A percentile compares a stretch with the other conserved stretches of the same genome.
Conservation (phyloP, 2,888 invertebrate species). For the Oscheius onirici region DNA sequence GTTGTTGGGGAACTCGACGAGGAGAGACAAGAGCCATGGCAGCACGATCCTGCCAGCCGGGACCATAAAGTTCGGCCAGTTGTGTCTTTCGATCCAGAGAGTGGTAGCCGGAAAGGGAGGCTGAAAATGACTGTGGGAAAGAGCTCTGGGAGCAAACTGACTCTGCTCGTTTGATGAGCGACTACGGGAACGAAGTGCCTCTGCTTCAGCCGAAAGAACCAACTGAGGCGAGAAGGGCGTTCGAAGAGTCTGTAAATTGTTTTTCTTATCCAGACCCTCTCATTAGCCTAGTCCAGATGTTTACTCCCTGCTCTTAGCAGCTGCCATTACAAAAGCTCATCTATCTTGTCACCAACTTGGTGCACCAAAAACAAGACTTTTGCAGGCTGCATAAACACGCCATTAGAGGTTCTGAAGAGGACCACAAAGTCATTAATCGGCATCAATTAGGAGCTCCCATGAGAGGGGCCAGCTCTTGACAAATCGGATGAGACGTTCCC, state of each 20-base stretch:
- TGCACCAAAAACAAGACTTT: not conserved
- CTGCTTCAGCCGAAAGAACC: slow-evolving; percentile 20
- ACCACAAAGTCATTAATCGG: slow-evolving; percentile 23
- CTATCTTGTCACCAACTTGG: slow-evolving; percentile 8
- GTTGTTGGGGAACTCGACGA: slow-evolving; percentile 34
- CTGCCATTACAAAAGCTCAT: slow-evolving; percentile 27
- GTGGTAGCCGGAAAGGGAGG: slow-evolving; percentile 49
- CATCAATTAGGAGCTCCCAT: slow-evolving; percentile 10
- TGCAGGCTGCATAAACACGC: slow-evolving; percentile 4
- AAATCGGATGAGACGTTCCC: slow-evolving; percentile 5
- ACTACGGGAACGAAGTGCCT: slow-evolving; percentile 22
- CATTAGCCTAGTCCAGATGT: not conserved
- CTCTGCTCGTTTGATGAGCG: slow-evolving; percentile 22
- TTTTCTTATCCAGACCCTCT: not conserved
- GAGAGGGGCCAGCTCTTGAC: slow-evolving; percentile 13
- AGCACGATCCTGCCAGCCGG: slow-evolving; percentile 36
- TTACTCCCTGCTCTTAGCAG: slow-evolving; percentile 15
- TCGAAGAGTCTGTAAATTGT: slow-evolving; percentile 24
- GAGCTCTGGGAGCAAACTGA: not conserved
- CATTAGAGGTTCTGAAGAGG: slow-evolving; percentile 14
- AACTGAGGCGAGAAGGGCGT: slow-evolving; percentile 21
- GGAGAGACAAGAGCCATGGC: slow-evolving; percentile 46
- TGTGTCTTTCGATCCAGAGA: slow-evolving; percentile 63
- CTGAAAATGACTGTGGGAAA: slow-evolving; percentile 8
- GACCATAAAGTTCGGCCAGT: slow-evolving; percentile 47